A percentile compares a stretch with the other conserved stretches of the same genome.
Evolutionary conservation across 1,140 invertebrate species (phyloP).

Genomic region (Colletes latitarsis): DNA sequence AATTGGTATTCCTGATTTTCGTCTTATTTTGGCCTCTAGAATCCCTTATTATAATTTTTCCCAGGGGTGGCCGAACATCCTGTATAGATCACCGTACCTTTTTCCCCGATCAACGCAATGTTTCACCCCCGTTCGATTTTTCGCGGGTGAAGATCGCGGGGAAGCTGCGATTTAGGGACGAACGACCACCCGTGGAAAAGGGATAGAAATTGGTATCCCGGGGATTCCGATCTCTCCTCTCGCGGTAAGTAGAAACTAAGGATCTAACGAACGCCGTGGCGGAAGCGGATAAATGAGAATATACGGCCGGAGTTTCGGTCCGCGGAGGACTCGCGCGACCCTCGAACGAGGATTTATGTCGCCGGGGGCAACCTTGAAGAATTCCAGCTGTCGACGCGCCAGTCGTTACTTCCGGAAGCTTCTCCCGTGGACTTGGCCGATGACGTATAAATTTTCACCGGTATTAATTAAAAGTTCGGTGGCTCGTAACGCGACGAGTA

Average conservation of each 20-base stretch:
- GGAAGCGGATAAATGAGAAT: background rate
- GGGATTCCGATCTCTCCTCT: background rate
- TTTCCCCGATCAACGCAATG: no score
- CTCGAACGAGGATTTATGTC: conserved; percentile 7
- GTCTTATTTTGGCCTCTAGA: no score
- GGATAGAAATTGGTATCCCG: background rate
- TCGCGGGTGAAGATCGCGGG: no score
- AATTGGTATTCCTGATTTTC: no score
- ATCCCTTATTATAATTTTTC: no score
- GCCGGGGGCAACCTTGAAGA: no score
- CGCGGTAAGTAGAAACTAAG: background rate
- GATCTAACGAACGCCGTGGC: background rate
- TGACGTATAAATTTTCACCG: conserved; percentile 2
- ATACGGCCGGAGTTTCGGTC: background rate
- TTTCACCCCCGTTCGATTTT: no score
- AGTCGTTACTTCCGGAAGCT: background rate
- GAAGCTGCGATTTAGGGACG: no score
- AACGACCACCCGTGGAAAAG: no score
- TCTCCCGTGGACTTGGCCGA: background rate
- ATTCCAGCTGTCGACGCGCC: background rate
- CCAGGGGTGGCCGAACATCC: no score
- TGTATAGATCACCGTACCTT: no score
- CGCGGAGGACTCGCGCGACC: background rate
- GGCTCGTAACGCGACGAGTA: conserved; percentile 24
- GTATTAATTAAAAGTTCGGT: conserved; percentile 34